Percentiles rank a stretch among this genome's conserved stretches.
phyloP scores from a whole-genome alignment of 2,888 invertebrate genomes.

The Brassicogethes aeneus region DNA sequence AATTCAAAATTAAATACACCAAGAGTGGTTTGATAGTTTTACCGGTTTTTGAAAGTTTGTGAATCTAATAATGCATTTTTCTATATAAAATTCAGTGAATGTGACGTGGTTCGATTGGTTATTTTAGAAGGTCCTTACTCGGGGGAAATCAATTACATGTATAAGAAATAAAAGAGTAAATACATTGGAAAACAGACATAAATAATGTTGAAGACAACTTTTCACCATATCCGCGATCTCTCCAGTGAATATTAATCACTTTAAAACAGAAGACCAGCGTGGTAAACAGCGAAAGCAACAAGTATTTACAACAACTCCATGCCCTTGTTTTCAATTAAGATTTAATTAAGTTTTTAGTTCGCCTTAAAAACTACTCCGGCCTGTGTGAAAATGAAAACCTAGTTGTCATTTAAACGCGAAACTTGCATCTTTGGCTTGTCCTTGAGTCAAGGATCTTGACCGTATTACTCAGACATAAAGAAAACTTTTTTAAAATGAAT shows the following conservation, averaged over 20 bases:
- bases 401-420: not conserved
- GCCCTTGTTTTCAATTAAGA: not conserved
- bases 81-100: too few relatives aligned
- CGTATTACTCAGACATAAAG: too few relatives aligned
- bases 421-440: too few relatives aligned
- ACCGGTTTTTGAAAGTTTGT: too few relatives aligned
- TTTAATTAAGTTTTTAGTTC: not conserved
- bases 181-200: conserved; percentile 1
- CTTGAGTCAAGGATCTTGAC: too few relatives aligned
- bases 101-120: conserved; percentile 5
- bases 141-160: conserved; percentile 25
- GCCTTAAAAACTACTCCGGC: not conserved
- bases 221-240: not conserved
- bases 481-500: too few relatives aligned
- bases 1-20: too few relatives aligned
- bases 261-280: not conserved
- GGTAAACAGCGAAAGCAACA: not conserved
- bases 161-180: conserved; percentile 17
- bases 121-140: conserved; percentile 14
- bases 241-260: conserved; percentile 3
- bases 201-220: conserved; percentile 3
- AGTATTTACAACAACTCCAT: not conserved
- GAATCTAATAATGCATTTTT: too few relatives aligned
- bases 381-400: not conserved
- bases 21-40: too few relatives aligned